A percentile compares a stretch with the other conserved stretches of the same genome.
Conservation (phyloP, 1,140 invertebrate species). For the Neotoxoptera formosana region DNA sequence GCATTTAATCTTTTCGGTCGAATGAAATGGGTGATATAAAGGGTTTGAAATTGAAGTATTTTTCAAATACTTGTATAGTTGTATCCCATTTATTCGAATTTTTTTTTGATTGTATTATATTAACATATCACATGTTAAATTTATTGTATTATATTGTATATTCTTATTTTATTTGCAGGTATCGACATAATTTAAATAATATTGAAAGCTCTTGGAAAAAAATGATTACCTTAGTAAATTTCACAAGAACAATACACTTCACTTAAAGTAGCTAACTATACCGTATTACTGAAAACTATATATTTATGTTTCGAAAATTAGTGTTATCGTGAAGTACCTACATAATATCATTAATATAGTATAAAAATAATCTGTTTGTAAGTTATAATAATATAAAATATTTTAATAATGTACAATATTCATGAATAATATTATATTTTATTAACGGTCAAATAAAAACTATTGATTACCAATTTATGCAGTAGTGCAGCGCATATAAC, state of each 20-base stretch:
- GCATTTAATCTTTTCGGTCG: slow-evolving; percentile 11
- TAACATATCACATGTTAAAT: not conserved
- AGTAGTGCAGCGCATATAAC: not conserved
- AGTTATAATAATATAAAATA: too few species aligned
- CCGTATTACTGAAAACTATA: too few species aligned
- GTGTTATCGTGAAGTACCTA: too few species aligned
- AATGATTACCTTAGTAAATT: not conserved
- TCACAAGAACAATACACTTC: not conserved
- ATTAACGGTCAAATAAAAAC: not conserved
- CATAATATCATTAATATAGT: too few species aligned
- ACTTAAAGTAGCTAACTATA: not conserved
- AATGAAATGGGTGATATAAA: not conserved
- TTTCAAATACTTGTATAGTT: not conserved
- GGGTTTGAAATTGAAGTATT: not conserved
- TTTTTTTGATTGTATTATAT: not conserved
- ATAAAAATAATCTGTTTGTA: too few species aligned
- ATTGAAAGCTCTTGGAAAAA: not conserved
- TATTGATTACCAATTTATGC: not conserved
- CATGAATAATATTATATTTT: not conserved
- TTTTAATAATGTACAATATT: not conserved
- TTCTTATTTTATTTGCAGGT: not conserved
- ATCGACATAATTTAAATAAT: not conserved
- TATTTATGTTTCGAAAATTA: too few species aligned
- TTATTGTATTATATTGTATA: not conserved
- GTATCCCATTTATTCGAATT: not conserved